phyloP scores from a whole-genome alignment of 2,113 vertebrate genomes.

The Zosterops lateralis region DNA sequence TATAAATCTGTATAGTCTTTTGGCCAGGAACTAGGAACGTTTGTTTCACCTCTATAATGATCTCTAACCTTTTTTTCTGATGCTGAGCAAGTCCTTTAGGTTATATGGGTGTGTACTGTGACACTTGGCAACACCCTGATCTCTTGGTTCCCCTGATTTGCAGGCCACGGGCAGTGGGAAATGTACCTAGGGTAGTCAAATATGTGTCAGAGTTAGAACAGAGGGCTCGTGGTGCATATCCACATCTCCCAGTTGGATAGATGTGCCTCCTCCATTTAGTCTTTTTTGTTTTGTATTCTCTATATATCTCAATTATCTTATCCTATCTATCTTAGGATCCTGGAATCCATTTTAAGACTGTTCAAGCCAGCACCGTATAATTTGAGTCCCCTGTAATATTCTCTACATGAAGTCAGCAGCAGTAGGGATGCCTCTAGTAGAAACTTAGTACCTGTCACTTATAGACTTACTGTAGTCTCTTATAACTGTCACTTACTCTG shows the following conservation, averaged over 20 bases:
- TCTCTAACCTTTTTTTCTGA: not conserved
- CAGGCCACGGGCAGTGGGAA: rapidly evolving
- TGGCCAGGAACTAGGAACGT: not conserved
- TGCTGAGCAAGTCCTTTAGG: not conserved
- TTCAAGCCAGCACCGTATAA: not conserved
- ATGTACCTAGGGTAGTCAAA: not conserved
- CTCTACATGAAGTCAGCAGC: not conserved
- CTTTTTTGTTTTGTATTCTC: not conserved
- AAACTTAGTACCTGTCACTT: not conserved
- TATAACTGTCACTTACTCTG: not conserved
- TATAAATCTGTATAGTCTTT: not conserved
- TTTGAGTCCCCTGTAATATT: not conserved
- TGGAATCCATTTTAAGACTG: not conserved
- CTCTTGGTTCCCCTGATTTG: rapidly evolving
- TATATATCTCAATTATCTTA: not conserved
- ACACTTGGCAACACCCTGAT: not conserved
- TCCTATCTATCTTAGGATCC: not conserved
- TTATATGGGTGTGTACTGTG: not conserved
- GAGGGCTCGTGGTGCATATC: not conserved
- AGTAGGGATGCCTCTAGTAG: not conserved
- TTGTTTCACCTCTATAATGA: not conserved
- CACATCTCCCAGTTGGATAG: not conserved
- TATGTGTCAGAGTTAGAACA: rapidly evolving
- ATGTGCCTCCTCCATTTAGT: not conserved
- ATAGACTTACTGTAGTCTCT: not conserved